Conservation (phyloP, 1,140 invertebrate species). For the Papilio helenus region DNA sequence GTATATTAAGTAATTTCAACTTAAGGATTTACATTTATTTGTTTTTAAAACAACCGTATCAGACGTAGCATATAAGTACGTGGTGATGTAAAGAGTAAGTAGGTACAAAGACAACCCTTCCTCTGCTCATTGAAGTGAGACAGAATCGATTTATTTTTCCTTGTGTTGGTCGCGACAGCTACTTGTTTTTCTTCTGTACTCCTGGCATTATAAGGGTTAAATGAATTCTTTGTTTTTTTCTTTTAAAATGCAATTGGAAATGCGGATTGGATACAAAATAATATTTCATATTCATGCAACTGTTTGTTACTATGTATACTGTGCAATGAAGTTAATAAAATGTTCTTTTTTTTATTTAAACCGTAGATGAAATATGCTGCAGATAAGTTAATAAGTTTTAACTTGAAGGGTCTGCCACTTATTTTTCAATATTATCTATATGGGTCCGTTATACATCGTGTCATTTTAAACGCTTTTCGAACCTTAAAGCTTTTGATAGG, state of each 20-base stretch:
- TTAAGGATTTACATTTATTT: too few species aligned
- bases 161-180: constrained; percentile 49
- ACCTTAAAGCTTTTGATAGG: too few species aligned
- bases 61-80: background rate
- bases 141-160: constrained; percentile 60
- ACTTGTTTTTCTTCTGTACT: constrained; percentile 51
- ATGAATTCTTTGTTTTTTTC: constrained; percentile 31
- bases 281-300: background rate
- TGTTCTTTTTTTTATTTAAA: too few species aligned
- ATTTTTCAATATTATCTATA: too few species aligned
- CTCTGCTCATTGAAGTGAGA: constrained; percentile 50
- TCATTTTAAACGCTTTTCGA: too few species aligned
- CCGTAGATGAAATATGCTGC: too few species aligned
- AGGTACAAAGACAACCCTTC: constrained; percentile 49
- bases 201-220: constrained; percentile 31
- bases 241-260: constrained; percentile 30
- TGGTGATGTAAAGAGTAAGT: background rate
- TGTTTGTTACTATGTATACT: background rate
- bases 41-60: background rate
- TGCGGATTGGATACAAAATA: constrained; percentile 8
- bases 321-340: background rate
- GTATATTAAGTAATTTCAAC: too few species aligned
- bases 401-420: too few species aligned
- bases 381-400: too few species aligned
- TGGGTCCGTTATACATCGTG: too few species aligned